Evolutionary conservation across 2,888 invertebrate genomes (phyloP).

Genomic region (Incurvaria masculella): DNA sequence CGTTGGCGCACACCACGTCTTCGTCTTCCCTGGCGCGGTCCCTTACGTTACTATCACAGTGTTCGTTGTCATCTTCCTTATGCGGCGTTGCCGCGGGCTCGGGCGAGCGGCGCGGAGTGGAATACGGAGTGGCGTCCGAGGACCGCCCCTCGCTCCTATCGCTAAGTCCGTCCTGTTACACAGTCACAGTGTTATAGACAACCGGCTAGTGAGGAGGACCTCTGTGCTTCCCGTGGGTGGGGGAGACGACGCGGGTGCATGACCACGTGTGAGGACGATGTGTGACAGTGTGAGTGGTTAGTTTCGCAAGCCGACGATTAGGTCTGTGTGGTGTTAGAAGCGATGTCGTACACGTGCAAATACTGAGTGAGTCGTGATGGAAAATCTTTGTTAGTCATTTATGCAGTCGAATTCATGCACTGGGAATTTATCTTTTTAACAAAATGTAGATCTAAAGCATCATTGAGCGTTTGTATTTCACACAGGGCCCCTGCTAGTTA

Average conservation of each 20-base stretch:
- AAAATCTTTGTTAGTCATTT: no score
- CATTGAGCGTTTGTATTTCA: no score
- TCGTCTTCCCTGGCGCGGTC: constrained; percentile 40
- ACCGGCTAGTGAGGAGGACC: background rate
- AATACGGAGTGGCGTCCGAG: constrained; percentile 36
- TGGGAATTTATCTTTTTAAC: no score
- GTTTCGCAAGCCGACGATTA: no score
- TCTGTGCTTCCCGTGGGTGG: background rate
- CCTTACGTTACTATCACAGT: constrained; percentile 52
- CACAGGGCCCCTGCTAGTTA: no score
- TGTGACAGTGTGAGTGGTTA: no score
- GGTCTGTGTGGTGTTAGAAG: no score
- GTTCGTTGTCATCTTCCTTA: constrained; percentile 7
- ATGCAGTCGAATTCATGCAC: no score
- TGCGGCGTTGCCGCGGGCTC: constrained; percentile 18
- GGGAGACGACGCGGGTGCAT: background rate
- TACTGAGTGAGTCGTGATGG: no score
- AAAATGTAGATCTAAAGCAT: no score
- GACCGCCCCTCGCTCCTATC: constrained; percentile 41
- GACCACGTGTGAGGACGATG: background rate
- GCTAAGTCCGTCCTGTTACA: constrained; percentile 49
- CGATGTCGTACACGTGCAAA: no score
- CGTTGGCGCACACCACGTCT: constrained; percentile 47
- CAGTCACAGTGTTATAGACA: constrained; percentile 19
- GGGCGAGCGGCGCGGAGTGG: constrained; percentile 27